Percentiles rank a stretch among this genome's conserved stretches.
phyloP scores from a whole-genome alignment of 2,888 invertebrate species.

The Xanthorhoe spadicearia region DNA sequence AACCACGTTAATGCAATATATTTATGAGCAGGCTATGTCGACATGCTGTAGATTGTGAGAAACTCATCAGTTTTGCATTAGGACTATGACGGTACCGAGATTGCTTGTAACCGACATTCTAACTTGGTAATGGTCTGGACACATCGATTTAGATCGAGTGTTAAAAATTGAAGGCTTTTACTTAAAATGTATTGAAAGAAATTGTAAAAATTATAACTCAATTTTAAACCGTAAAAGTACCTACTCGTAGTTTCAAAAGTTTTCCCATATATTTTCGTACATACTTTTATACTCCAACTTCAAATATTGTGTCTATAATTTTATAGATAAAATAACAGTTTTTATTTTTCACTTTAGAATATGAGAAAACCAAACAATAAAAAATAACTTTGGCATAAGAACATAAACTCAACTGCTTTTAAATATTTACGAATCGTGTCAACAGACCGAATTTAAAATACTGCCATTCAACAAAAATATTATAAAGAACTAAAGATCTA shows the following conservation, averaged over 20 bases:
- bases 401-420: not conserved
- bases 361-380: not conserved
- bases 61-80: conserved; percentile 56
- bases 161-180: too few relatives aligned
- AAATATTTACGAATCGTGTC: conserved; percentile 4
- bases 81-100: conserved; percentile 31
- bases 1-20: conserved; percentile 37
- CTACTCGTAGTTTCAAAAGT: too few relatives aligned
- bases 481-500: too few relatives aligned
- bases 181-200: too few relatives aligned
- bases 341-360: not conserved
- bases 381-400: conserved; percentile 1
- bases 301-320: not conserved
- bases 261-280: too few relatives aligned
- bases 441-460: conserved; percentile 1
- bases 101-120: conserved; percentile 25
- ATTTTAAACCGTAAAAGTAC: too few relatives aligned
- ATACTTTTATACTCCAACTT: not conserved
- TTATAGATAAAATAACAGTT: not conserved
- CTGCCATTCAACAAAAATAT: not conserved
- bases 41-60: conserved; percentile 32
- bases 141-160: too few relatives aligned
- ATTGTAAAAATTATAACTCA: too few relatives aligned
- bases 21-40: conserved; percentile 44
- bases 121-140: conserved; percentile 24